A percentile compares a stretch with the other conserved stretches of the same genome.
Evolutionary conservation across 1,140 invertebrate genomes (phyloP).

Genomic region (Bradynema listronoti): DNA sequence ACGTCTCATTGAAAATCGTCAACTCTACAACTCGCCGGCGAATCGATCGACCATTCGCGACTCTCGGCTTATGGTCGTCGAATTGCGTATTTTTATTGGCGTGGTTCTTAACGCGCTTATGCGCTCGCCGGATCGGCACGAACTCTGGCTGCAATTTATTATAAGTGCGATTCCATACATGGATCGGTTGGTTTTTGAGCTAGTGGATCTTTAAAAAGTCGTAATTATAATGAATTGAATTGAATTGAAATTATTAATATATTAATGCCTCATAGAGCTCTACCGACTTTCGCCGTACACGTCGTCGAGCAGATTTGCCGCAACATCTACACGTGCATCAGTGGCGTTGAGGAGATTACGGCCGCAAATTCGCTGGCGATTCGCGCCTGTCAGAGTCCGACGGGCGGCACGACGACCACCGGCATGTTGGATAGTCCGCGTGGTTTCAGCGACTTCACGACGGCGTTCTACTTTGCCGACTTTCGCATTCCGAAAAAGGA

Average conservation of each 20-base stretch:
- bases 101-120: conserved; percentile 72
- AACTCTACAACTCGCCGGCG: conserved; percentile 51
- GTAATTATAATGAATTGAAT: conserved; percentile 57
- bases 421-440: background rate
- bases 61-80: conserved; percentile 46
- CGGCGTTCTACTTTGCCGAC: conserved; percentile 15
- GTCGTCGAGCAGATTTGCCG: conserved; percentile 75
- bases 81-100: conserved; percentile 78
- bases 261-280: conserved; percentile 68
- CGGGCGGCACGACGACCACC: background rate
- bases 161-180: conserved; percentile 51
- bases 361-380: background rate
- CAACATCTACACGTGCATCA: conserved; percentile 69
- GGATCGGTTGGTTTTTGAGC: conserved; percentile 30
- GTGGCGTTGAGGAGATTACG: background rate
- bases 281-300: conserved; percentile 71
- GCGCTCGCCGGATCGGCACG: conserved; percentile 61
- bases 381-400: background rate
- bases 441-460: conserved; percentile 4
- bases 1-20: conserved; percentile 41
- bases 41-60: conserved; percentile 47
- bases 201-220: background rate
- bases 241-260: too few relatives aligned
- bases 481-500: conserved; percentile 42
- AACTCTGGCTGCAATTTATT: conserved; percentile 62